Percentiles rank a stretch among this genome's conserved stretches.
Evolutionary conservation across 2,888 invertebrate species (phyloP).

Genomic region (Syrphus vitripennis): DNA sequence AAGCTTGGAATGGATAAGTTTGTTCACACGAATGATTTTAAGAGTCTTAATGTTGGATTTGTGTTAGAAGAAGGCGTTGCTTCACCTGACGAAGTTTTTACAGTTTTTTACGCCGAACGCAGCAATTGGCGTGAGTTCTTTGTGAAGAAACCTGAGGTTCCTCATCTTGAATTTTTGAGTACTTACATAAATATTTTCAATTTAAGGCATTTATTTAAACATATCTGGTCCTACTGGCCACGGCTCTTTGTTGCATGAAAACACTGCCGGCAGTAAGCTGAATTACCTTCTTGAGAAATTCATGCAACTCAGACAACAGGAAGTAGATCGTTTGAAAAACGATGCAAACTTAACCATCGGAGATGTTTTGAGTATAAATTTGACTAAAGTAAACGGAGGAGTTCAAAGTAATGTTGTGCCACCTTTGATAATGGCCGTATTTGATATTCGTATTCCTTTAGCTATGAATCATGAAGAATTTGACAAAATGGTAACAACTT

Average conservation of each 20-base stretch:
- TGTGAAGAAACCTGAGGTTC: no score
- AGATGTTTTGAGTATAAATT: constrained; percentile 88
- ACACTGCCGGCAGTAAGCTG: constrained; percentile 89
- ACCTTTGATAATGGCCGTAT: constrained; percentile 85
- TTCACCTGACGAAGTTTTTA: constrained; percentile 84
- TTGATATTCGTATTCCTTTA: constrained; percentile 83
- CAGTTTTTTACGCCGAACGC: constrained; percentile 84
- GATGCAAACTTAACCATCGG: constrained; percentile 82
- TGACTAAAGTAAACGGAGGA: constrained; percentile 87
- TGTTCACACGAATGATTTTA: constrained; percentile 85
- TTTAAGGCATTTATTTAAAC: constrained; percentile 77
- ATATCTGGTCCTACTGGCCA: constrained; percentile 88
- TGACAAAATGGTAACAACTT: constrained; percentile 83
- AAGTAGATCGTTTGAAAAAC: constrained; percentile 82
- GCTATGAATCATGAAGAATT: constrained; percentile 83
- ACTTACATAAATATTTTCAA: no score
- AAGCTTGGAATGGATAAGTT: constrained; percentile 87
- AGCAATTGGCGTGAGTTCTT: constrained; percentile 86
- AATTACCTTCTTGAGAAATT: constrained; percentile 84
- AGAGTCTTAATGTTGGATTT: constrained; percentile 87
- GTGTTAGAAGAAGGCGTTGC: constrained; percentile 91
- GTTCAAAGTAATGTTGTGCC: constrained; percentile 91
- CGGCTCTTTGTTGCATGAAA: constrained; percentile 85
- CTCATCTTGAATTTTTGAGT: no score
- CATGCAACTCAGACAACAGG: constrained; percentile 83